Base-by-base conservation (phyloP, 2,888 invertebrate species). In the Mellilla xanthometata region DNA sequence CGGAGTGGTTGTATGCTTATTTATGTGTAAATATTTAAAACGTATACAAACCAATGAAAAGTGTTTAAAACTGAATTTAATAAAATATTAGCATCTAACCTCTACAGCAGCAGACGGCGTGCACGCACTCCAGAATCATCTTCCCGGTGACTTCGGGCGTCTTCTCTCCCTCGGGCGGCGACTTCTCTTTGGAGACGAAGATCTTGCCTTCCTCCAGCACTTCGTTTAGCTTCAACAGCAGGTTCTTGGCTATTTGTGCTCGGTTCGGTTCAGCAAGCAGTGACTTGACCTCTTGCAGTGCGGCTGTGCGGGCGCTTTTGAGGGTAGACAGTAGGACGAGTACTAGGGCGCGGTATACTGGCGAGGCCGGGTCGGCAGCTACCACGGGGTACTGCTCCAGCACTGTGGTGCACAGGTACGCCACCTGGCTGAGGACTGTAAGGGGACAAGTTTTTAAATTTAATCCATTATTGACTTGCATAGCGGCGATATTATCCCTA, bases 331-430 rank as follows among this genome's bases (percentile, higher is more conserved):
- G 92, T 12, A 95, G 81, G 39, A 94, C 93, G 53, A 92, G 91
- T 33, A 96, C 83, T 15, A 97, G 85, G 0, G 95, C 95, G 60
- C 92, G 92, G 68, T 94, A 93, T 33, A 96, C 78, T 0, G 94
- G 93, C 2, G 91, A 92, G 10, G 92, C 78, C 58, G 91, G 90
- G 10, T 94, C 94, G 57, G 91, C 92, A 54, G 95, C 80, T 72
- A 93, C 93, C 58, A 91, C 91, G 7, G 90, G 90, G 84, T 95
- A 94, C 57, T 94, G 92, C 48, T 93, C 90, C 33, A 96, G 81
- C 27, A 97, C 86, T 51, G 91, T 91, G 75, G 94, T 94, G 68
- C 95, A 94, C 60, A 97, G 90, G 62, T 93, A 87, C 82, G 94
- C 93, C 56, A 96, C 91, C 79, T 94, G 93, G 82, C 91, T 76